These are phyloP conservation scores for Alosa sapidissima DNA, from an alignment of 2,797 vertebrate genomes.

Conservation along the genomic window DNA sequence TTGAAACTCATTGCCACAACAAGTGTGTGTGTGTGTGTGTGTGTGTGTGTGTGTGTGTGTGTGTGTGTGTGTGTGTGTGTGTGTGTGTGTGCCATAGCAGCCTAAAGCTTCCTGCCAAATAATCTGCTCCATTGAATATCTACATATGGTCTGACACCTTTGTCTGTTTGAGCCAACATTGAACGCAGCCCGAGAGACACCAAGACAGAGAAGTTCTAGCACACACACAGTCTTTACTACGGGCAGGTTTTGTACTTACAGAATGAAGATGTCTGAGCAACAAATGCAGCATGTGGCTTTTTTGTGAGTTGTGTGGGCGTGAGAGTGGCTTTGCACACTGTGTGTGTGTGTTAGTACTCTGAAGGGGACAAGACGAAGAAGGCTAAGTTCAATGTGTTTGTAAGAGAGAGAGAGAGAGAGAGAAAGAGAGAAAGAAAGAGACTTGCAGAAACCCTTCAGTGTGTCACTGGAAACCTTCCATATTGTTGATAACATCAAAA, in stretches of 20 bases:
- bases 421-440: not conserved
- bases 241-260: not conserved
- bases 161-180: not conserved
- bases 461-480: not conserved
- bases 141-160: not conserved
- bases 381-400: not conserved
- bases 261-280: not conserved
- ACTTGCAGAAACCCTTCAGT: not conserved
- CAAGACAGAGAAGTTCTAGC: not conserved
- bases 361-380: not conserved
- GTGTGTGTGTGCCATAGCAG: not conserved
- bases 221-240: not conserved
- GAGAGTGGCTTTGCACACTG: not conserved
- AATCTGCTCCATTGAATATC: not conserved
- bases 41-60: conserved; percentile 17
- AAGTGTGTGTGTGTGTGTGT: conserved; percentile 10
- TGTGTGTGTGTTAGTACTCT: not conserved
- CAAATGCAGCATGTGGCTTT: not conserved
- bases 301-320: not conserved
- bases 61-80: conserved; percentile 15
- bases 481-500: not conserved
- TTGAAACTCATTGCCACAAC: conserved; percentile 4
- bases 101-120: not conserved
- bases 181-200: too few species aligned
- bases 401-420: not conserved